Evolutionary conservation across 2,113 vertebrate genomes (phyloP).

Genomic region (Triplophysa tibetana): DNA sequence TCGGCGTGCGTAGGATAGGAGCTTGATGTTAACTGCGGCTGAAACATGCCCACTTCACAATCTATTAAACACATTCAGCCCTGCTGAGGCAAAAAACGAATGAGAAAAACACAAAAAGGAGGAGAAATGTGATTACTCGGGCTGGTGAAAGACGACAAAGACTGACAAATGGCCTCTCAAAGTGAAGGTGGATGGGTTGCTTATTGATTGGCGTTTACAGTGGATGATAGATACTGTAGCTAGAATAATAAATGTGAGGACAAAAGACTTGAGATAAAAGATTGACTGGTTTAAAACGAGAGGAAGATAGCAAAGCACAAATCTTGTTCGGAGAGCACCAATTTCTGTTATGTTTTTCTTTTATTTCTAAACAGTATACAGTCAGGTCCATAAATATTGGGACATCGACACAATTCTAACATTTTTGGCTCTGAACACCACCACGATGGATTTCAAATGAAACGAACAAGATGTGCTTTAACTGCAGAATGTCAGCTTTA

Average conservation of each 20-base stretch:
- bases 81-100: slow-evolving; percentile 31
- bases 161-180: slow-evolving; percentile 45
- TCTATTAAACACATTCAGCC: slow-evolving; percentile 50
- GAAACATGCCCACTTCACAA: slow-evolving; percentile 58
- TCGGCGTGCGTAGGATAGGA: slow-evolving; percentile 35
- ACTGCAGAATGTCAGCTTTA: no score
- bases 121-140: slow-evolving; percentile 29
- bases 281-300: slow-evolving; percentile 3
- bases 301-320: not conserved
- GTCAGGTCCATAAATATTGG: no score
- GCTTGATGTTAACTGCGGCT: slow-evolving; percentile 46
- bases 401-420: no score
- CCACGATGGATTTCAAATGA: no score
- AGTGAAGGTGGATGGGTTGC: slow-evolving; percentile 41
- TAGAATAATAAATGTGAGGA: not conserved
- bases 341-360: not conserved
- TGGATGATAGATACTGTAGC: slow-evolving; percentile 20
- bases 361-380: no score
- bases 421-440: no score
- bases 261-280: not conserved
- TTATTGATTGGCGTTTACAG: slow-evolving; percentile 50
- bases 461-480: no score
- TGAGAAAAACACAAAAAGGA: slow-evolving; percentile 39
- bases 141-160: slow-evolving; percentile 47
- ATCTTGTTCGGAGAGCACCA: not conserved